Evolutionary conservation across 2,113 vertebrate genomes (phyloP), one percentile per base, ranked within the genome.

Genomic region (Nesoenas mayeri): DNA sequence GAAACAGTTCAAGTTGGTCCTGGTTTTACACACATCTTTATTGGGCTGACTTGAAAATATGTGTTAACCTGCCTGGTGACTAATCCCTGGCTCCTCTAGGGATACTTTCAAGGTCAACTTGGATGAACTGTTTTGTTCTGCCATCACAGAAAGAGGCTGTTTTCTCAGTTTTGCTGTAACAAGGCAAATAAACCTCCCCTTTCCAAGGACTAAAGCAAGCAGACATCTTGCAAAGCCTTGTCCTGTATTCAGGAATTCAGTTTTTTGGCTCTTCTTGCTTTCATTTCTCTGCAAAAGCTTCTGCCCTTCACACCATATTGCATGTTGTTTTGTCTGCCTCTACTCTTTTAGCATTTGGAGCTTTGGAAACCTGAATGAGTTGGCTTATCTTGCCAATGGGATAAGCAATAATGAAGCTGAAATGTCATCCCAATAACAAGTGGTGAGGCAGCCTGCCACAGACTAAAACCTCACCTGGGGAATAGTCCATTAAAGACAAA

Each of bases 381-480:
- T 80, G 56, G 72, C 48, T 91, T 81, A 72, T 84, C 89, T 53
- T 92, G 73, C 91, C 89, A 91, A 82, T 22, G 44, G 92, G 79
- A 89, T 91, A 89, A 95, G 77, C 32, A 84, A 81, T 79, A 85
- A 84, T 2, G 17, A 62, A 69, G 53, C 86, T 60, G 91, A 95
- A 96, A 96, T 96, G 93, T 93, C 96, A 97, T 93, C 84, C 93
- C 86, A 95, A 92, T 93, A 93, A 95, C 86, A 75, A 91, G 77
- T n/a, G 38, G 11, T 31, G 83, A 93, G 95, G 57, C 92, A 95
- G 65, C 38, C 83, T 91, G 91, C 93, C 56, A 48, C 83, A 67
- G 69, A 50, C 70, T 92, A 69, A 91, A 96, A 29, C 44, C 91
- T 95, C 65, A 65, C 84, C 84, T 44, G 40, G 89, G 88, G 96